phyloP scores from a whole-genome alignment of 2,888 invertebrate genomes.

The Dryadula phaetusa region DNA sequence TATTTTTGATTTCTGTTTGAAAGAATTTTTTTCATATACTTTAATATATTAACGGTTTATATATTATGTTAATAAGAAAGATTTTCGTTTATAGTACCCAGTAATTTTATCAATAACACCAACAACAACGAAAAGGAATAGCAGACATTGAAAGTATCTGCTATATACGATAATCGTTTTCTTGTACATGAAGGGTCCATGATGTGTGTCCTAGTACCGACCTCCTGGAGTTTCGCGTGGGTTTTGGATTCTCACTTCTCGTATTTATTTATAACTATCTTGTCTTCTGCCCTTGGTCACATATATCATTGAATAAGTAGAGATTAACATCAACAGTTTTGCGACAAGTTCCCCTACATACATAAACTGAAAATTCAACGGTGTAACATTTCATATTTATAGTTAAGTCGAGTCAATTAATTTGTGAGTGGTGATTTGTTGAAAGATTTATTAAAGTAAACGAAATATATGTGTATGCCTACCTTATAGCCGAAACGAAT shows the following conservation, averaged over 20 bases:
- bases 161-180: slow-evolving; percentile 27
- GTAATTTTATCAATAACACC: neutral
- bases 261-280: slow-evolving; percentile 40
- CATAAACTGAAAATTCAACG: slow-evolving; percentile 22
- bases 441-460: slow-evolving; percentile 7
- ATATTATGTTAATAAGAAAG: neutral
- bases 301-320: slow-evolving; percentile 32
- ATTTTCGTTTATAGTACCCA: neutral
- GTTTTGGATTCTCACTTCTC: slow-evolving; percentile 38
- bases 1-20: neutral
- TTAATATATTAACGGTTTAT: neutral
- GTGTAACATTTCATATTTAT: slow-evolving; percentile 20
- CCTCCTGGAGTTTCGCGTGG: slow-evolving; percentile 46
- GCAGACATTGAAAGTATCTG: neutral
- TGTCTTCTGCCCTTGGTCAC: slow-evolving; percentile 34
- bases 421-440: neutral
- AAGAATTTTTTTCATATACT: neutral
- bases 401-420: neutral
- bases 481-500: too few relatives aligned
- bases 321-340: slow-evolving; percentile 31
- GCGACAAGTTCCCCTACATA: slow-evolving; percentile 27
- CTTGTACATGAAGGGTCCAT: slow-evolving; percentile 21
- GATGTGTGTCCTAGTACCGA: slow-evolving; percentile 27
- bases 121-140: neutral
- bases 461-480: neutral